A percentile compares a stretch with the other conserved stretches of the same genome.
Evolutionary conservation across 2,113 vertebrate genomes (phyloP).

Genomic region (Leptobrachium leishanense): DNA sequence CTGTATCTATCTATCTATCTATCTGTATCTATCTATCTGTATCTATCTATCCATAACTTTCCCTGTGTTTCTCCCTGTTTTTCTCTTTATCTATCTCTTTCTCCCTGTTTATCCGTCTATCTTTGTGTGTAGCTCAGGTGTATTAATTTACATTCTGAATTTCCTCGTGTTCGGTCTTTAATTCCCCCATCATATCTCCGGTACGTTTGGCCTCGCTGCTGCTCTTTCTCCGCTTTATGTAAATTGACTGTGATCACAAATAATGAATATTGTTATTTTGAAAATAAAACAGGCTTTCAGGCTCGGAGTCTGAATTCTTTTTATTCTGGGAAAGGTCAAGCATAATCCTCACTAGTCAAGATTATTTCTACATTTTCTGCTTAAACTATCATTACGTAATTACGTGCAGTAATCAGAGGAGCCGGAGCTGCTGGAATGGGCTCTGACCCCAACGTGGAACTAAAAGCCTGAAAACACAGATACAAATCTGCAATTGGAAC

Average conservation of each 20-base stretch:
- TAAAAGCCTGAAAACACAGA: too few species aligned
- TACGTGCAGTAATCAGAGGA: slow-evolving; percentile 6
- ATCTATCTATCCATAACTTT: too few species aligned
- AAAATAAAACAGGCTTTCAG: neutral
- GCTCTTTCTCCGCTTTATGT: neutral
- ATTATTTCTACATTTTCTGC: neutral
- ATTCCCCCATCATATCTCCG: neutral
- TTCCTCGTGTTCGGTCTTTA: neutral
- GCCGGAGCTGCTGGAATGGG: neutral
- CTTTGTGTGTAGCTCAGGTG: too few species aligned
- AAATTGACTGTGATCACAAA: neutral
- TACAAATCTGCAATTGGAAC: too few species aligned
- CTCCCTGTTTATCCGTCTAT: too few species aligned
- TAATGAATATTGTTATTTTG: neutral
- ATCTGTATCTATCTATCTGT: too few species aligned
- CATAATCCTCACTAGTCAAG: neutral
- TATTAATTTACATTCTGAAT: too few species aligned
- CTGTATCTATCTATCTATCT: too few species aligned
- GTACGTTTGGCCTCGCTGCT: neutral
- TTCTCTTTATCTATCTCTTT: too few species aligned
- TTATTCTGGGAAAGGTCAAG: neutral
- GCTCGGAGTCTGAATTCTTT: neutral
- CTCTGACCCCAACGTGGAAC: too few species aligned
- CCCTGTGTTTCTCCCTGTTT: too few species aligned
- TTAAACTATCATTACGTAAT: slow-evolving; percentile 18